phyloP scores from a whole-genome alignment of 2,797 vertebrate species.

The Pangasius macronema region DNA sequence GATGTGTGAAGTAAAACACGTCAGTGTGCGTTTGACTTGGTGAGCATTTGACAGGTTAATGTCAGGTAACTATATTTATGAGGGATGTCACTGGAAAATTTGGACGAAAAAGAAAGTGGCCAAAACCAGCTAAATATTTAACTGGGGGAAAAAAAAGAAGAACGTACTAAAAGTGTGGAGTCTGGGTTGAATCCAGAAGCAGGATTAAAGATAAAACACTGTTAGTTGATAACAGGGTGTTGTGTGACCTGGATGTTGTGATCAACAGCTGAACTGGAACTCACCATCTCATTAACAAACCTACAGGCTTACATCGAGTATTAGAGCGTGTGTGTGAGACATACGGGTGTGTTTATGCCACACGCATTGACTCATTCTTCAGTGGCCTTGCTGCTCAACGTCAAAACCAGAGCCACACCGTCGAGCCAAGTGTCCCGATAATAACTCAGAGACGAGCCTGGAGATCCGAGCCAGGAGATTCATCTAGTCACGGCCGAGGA shows the following conservation, averaged over 20 bases:
- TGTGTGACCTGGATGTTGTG: background rate
- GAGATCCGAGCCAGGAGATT: conserved; percentile 6
- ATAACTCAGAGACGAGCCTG: background rate
- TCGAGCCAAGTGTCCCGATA: background rate
- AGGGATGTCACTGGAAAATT: background rate
- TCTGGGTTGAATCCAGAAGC: background rate
- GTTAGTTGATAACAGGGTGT: background rate
- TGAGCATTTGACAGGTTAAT: background rate
- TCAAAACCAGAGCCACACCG: conserved; percentile 18
- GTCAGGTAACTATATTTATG: background rate
- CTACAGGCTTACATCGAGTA: background rate
- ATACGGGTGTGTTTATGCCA: conserved; percentile 6
- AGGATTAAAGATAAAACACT: background rate
- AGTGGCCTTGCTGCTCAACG: background rate
- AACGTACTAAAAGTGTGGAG: background rate
- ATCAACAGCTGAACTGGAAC: background rate
- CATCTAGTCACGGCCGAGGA: conserved; percentile 13
- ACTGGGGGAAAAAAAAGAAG: background rate
- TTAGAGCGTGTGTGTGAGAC: background rate
- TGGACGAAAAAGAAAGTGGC: background rate
- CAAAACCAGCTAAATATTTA: background rate
- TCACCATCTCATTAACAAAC: background rate
- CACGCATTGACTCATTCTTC: background rate
- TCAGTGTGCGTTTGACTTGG: background rate
- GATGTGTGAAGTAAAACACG: background rate